Percentiles rank a stretch among this genome's conserved stretches.
phyloP scores from a whole-genome alignment of 2,888 invertebrate species.

The Neoaliturus tenellus region DNA sequence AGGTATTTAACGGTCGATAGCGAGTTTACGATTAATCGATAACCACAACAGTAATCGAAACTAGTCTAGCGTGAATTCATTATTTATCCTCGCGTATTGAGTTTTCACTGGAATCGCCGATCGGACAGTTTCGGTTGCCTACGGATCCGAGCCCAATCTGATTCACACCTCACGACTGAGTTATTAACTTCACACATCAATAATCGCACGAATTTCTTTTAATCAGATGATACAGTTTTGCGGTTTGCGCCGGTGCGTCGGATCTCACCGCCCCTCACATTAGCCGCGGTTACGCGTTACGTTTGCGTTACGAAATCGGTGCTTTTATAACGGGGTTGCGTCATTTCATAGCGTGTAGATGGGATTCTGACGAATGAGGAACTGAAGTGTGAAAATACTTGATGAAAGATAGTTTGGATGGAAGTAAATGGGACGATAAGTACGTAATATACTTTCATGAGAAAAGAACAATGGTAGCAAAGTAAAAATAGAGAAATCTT shows the following conservation, averaged over 20 bases:
- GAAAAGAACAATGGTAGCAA: too few species aligned
- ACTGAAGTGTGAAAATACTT: too few species aligned
- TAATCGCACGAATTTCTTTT: background rate
- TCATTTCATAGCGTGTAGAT: background rate
- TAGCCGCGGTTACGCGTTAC: background rate
- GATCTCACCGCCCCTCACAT: background rate
- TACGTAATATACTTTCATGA: too few species aligned
- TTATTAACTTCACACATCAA: constrained; percentile 47
- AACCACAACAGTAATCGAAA: constrained; percentile 43
- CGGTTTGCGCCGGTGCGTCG: background rate
- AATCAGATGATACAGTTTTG: constrained; percentile 41
- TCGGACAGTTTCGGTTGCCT: constrained; percentile 31
- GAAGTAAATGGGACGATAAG: too few species aligned
- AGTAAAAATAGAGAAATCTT: too few species aligned
- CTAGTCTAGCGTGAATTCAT: constrained; percentile 52
- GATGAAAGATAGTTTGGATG: too few species aligned
- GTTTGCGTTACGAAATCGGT: background rate
- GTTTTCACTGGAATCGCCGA: constrained; percentile 34
- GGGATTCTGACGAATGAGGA: too few species aligned
- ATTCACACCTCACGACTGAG: background rate
- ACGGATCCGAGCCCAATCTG: constrained; percentile 17
- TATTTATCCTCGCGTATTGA: constrained; percentile 40
- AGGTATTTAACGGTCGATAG: constrained; percentile 30
- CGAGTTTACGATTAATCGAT: constrained; percentile 46
- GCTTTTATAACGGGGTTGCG: background rate